Conservation (phyloP, 1,140 invertebrate genomes). For the Procambarus clarkii region DNA sequence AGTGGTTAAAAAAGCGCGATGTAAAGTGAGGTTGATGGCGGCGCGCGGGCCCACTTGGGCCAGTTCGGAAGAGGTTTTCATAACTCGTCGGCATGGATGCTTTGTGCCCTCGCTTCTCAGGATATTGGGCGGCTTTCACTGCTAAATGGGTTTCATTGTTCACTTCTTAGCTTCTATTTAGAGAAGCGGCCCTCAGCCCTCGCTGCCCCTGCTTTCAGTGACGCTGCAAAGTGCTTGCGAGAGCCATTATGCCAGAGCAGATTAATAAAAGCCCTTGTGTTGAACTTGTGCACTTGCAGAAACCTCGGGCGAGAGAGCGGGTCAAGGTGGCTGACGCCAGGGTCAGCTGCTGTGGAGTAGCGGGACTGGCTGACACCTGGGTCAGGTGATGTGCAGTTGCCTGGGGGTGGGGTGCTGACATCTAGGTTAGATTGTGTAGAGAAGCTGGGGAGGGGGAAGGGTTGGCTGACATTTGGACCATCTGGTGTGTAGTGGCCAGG, state of each 20-base stretch:
- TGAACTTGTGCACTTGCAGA: conserved; percentile 59
- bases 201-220: conserved; percentile 36
- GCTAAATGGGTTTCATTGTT: conserved; percentile 68
- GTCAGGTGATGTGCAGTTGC: not conserved
- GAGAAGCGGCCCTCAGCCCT: conserved; percentile 33
- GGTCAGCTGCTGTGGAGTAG: not conserved
- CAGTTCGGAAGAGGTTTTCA: conserved; percentile 45
- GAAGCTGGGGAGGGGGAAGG: not conserved
- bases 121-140: conserved; percentile 64
- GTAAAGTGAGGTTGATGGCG: not conserved
- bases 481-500: too few relatives aligned
- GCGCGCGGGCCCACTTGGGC: conserved; percentile 1
- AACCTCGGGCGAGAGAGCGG: conserved; percentile 12
- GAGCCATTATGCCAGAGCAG: conserved; percentile 36
- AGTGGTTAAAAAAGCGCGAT: not conserved
- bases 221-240: conserved; percentile 57
- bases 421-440: not conserved
- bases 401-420: not conserved
- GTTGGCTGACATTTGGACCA: too few relatives aligned
- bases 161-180: conserved; percentile 67
- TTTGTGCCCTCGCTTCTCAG: conserved; percentile 57
- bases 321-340: not conserved
- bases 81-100: conserved; percentile 43
- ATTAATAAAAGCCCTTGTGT: conserved; percentile 48
- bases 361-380: not conserved